phyloP scores from a whole-genome alignment of 23 tunicate genomes.

The Halocynthia roretzi region DNA sequence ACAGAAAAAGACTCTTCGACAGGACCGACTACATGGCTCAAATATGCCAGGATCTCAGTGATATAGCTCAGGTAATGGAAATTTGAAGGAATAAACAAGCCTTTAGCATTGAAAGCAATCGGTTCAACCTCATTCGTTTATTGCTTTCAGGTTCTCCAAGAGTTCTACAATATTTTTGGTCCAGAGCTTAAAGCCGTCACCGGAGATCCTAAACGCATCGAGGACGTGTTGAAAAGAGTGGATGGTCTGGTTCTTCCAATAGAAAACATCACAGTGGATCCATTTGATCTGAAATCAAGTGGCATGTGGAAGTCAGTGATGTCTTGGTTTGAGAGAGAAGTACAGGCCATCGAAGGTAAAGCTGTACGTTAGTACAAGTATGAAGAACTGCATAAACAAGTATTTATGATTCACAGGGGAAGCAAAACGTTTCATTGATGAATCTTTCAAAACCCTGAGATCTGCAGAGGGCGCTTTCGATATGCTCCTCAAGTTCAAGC shows the following conservation, averaged over 20 bases:
- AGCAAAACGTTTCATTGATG: slow-evolving; percentile 96
- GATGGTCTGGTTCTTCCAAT: slow-evolving; percentile 87
- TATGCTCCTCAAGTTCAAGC: slow-evolving; percentile 90
- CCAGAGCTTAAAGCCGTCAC: slow-evolving; percentile 98
- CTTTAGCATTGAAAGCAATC: too few relatives aligned
- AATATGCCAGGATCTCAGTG: slow-evolving; percentile 76
- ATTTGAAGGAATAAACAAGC: too few relatives aligned
- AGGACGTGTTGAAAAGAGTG: slow-evolving; percentile 85
- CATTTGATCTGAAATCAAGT: slow-evolving; percentile 71
- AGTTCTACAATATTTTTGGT: slow-evolving; percentile 97
- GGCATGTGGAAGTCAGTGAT: slow-evolving; percentile 76
- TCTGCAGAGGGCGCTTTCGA: slow-evolving; percentile 99
- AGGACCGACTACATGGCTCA: slow-evolving; percentile 92
- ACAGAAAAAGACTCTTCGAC: slow-evolving; percentile 77
- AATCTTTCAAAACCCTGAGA: slow-evolving; percentile 88
- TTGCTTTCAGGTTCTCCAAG: slow-evolving; percentile 64
- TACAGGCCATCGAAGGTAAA: slow-evolving; percentile 90
- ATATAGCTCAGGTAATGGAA: slow-evolving; percentile 69
- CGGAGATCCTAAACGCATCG: slow-evolving; percentile 96
- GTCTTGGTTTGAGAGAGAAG: slow-evolving; percentile 90
- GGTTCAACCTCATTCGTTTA: not conserved
- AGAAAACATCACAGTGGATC: slow-evolving; percentile 78
- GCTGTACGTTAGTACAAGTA: not conserved
- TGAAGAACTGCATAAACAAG: not conserved
- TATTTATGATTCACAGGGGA: slow-evolving; percentile 33